Base-by-base conservation (phyloP, 2,113 vertebrate genomes). In the Cavia porcellus region DNA sequence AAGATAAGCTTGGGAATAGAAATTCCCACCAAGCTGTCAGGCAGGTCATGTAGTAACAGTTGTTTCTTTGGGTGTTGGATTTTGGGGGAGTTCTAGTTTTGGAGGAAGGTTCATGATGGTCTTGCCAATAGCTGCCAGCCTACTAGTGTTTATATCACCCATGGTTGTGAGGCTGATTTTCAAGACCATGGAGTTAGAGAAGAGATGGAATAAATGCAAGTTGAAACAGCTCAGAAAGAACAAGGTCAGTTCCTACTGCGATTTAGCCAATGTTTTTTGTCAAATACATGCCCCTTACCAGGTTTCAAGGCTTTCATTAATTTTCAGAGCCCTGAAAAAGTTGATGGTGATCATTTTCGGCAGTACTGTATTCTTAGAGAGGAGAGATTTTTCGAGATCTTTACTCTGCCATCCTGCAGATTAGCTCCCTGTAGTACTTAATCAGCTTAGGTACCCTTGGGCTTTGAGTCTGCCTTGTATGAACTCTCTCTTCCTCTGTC, bases 261-360 rank as follows among this genome's bases (percentile, higher is more conserved):
- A 66, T 52, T 57, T 5, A 47, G 35, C 57, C 2, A 1, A 1
- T 88, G 77, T 96, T 88, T 92, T 77, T 96, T 55, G 15, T 91
- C 66, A 20, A 94, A 52, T 83, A 55, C 80, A 74, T 83, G 42
- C 24, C 72, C 12, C 38, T 89, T 30, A 83, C 55, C 86, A 94
- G 83, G 24, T 90, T 94, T 32, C 4, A 92, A 66, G 24, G 24
- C 45, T 94, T 90, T 82, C 45, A 70, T 89, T 90, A 82, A 74
- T 86, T 94, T 74, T 62, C 3, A 57, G 72, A 62, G n/a, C 64
- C 75, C 75, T 89, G 50, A 86, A 75, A 92, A 92, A 82, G 59
- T 90, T 68, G 66, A 32, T 74, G 59, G 62, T 84, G 55, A 85
- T 45, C 14, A 0, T 38, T 79, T 93, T 81, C 28, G 93, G 47